phyloP scores from a whole-genome alignment of 2,113 vertebrate genomes.

The Thalassoma bifasciatum region DNA sequence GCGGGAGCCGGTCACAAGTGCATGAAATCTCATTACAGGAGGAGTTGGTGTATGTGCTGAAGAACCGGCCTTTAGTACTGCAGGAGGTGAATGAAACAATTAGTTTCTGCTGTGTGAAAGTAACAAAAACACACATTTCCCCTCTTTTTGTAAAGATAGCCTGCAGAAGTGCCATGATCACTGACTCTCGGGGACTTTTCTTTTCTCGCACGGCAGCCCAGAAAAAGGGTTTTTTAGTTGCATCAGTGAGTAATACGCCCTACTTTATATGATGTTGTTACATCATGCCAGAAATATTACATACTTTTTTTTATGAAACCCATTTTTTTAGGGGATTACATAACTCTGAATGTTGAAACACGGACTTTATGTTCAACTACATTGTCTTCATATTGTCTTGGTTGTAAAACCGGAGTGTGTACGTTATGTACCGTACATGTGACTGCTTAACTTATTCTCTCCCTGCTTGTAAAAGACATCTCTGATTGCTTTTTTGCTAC shows the following conservation, averaged over 20 bases:
- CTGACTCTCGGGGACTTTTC: slow-evolving; percentile 60
- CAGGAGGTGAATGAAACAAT: slow-evolving; percentile 66
- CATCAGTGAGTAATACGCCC: slow-evolving; percentile 71
- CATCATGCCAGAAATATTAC: slow-evolving; percentile 67
- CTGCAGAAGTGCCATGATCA: slow-evolving; percentile 64
- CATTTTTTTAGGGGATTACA: slow-evolving; percentile 56
- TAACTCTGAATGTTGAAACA: slow-evolving; percentile 57
- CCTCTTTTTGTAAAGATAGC: slow-evolving; percentile 60
- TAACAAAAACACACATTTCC: slow-evolving; percentile 62
- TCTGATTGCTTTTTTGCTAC: background rate
- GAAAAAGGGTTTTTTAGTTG: slow-evolving; percentile 65
- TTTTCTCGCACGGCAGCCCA: slow-evolving; percentile 53
- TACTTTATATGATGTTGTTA: slow-evolving; percentile 72
- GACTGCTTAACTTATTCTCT: background rate
- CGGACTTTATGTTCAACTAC: slow-evolving; percentile 40
- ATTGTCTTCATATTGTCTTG: slow-evolving; percentile 33
- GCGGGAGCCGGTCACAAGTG: slow-evolving; percentile 62
- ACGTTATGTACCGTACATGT: background rate
- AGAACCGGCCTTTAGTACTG: slow-evolving; percentile 47
- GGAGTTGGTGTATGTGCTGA: slow-evolving; percentile 47
- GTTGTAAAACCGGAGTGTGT: slow-evolving; percentile 4
- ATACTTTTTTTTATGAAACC: slow-evolving; percentile 55
- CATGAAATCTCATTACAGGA: slow-evolving; percentile 55
- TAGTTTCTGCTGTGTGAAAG: slow-evolving; percentile 57
- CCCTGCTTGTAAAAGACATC: background rate